Evolutionary conservation across 2,797 vertebrate genomes (phyloP), one percentile per base, ranked within the genome.

Genomic region (Stomatorhinus walkeri): DNA sequence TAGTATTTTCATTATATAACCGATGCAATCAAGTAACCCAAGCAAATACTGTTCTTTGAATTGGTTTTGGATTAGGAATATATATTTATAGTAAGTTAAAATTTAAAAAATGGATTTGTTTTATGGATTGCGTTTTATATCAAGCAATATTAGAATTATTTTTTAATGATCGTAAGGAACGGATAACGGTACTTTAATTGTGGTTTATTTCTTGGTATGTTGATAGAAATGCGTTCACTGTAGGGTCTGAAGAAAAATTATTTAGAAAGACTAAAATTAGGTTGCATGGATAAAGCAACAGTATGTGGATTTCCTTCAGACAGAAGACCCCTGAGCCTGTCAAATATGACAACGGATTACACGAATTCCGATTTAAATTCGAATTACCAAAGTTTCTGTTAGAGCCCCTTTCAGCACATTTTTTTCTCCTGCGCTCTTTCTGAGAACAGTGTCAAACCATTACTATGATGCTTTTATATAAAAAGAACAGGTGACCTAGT

Each of bases 271-370:
- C 36, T 81, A 72, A 72, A 72, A 72, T 36, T 72, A 36, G 28
- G 28, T 72, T n/a, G 40, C 76, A 81, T 81, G 76, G 76, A 81
- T 72, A 46, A 81, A 81, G 36, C 40, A 40, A 79, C 72, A 5
- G 36, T 43, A 81, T 90, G 91, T 90, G 91, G 92, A 90, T 91
- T 92, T 91, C 92, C 85, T 59, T 85, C 81, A 24, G 81, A 85
- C 43, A 85, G 48, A 24, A 85, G 43, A 85, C 46, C 14, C 14
- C 12, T 16, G 64, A 72, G 64, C 64, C 64, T 72, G 64, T 72
- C 64, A 72, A 36, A 72, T 72, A 24, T 24, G 43, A 85, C n/a
- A 24, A 48, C 43, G 48, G 22, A 48, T 46, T 51, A 51, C 48
- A 51, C n/a, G 4, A 84, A 84, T 24, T 84, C 22, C 19, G 10